Evolutionary conservation across 2,113 vertebrate species (phyloP).

Genomic region (Dicerorhinus sumatrensis): DNA sequence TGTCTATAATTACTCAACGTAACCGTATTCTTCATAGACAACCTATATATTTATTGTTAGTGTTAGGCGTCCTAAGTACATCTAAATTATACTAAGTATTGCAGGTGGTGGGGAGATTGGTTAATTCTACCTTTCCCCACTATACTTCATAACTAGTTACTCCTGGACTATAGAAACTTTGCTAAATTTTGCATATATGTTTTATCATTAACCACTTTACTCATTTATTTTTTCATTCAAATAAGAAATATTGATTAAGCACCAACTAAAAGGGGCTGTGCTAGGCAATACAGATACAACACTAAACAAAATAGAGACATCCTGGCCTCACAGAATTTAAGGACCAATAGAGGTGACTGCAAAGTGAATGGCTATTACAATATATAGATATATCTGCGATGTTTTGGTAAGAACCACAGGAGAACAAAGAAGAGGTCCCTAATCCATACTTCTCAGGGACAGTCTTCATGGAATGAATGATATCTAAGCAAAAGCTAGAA

Average conservation of each 20-base stretch:
- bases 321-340: background rate
- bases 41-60: background rate
- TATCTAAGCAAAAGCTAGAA: background rate
- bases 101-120: background rate
- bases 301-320: background rate
- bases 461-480: background rate
- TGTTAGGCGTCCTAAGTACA: background rate
- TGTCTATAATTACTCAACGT: conserved; percentile 33
- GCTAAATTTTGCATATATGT: background rate
- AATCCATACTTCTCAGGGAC: background rate
- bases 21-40: background rate
- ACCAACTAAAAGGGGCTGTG: background rate
- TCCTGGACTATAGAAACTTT: background rate
- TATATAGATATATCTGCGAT: background rate
- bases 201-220: background rate
- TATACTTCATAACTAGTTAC: background rate
- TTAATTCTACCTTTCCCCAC: background rate
- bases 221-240: conserved; percentile 11
- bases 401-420: background rate
- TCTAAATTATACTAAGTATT: background rate
- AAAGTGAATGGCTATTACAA: conserved; percentile 10
- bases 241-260: background rate
- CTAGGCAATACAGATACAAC: background rate
- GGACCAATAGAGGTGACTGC: background rate
- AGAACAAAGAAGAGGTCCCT: background rate